Evolutionary conservation across 1,140 invertebrate genomes (phyloP), one percentile per base, ranked within the genome.

Genomic region (Scaptodrosophila lebanonensis): DNA sequence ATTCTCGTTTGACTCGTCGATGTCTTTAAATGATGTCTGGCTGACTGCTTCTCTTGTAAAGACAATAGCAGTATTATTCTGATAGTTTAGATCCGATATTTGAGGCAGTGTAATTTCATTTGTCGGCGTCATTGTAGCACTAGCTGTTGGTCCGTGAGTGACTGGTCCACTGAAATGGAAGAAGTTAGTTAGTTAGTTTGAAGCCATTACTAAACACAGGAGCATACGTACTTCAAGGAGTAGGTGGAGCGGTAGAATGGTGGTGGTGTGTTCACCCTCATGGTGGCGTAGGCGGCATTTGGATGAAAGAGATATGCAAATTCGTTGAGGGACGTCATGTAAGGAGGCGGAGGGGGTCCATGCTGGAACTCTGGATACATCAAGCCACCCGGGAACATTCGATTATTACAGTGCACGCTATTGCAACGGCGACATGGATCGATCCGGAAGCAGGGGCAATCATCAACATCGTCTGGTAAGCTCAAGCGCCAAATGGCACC

Each of bases 281-380:
- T 25, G 2, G 56, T 53, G 9, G 59, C 49, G 47, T 68, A 73
- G 11, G 38, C 40, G 15, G 61, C 15, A 25, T 54, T 58, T 0
- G 66, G 64, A 43, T 83, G 62, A 57, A 82, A 79, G n/a, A 84
- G 59, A 8, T 84, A 62, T 3, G 77, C 66, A 48, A 64, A 86
- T 18, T 86, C 84, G 38, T 86, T 84, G 9, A 86, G 44, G 6
- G 79, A 86, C 1, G 84, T 85, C 3, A 86, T 42, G 59, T 86
- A 86, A 1, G 84, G 84, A 2, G 84, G 84, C 13, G 84, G 84
- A 22, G 84, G 84, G n/a, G 75, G 83, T 8, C 79, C 65, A 63
- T 86, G 79, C 35, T 84, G 83, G 36, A 86, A 86, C 29, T 86
- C 84, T 6, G 84, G 68, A 56, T 85, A 83, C 8, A 85, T 47